Base-by-base conservation (phyloP, 2,888 invertebrate species). In the Synergus umbraculus region DNA sequence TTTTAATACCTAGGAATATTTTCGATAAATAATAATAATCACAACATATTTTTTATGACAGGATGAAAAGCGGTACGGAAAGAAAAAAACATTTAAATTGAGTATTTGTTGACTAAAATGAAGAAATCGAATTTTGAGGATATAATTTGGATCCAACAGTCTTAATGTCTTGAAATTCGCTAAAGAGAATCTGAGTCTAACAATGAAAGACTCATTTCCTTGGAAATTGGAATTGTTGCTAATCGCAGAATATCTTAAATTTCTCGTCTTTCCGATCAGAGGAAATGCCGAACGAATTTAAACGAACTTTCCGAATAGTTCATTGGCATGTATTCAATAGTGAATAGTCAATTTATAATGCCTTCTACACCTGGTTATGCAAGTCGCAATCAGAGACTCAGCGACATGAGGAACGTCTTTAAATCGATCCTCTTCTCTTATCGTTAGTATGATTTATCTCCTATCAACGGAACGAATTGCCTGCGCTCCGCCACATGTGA, bases 271-370 rank as follows among this genome's bases (percentile, higher is more conserved):
- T 29, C 29, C 29, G 29, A 29, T 29, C 29, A 29, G 29, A 2
- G 29, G 29, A 29, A 29, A 29, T 29, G 29, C 29, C 29, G 29
- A 29, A 29, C 29, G 29, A 29, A 29, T 29, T 29, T 29, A 22
- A 67, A 67, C 46, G 29, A 49, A 69, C 49, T 69, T 69, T 29
- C 29, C 46, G 46, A 69, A 18, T 69, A 69, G 49, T 15, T 46
- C 69, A 29, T 69, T 49, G 29, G 29, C 46, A 15, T 69, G 15
- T 69, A 69, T 69, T 69, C 18, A 69, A 29, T 69, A 12, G 49
- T 29, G 46, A 69, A 69, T 69, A 69, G 49, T 69, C 69, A 69
- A 69, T 69, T 69, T 46, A 49, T n/a, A 54, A n/a, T 54, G n/a
- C 69, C 15, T 69, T 8, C 49, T 69, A 46, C 46, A 49, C 69